Evolutionary conservation across 1,140 invertebrate species (phyloP).

Genomic region (Holotrichia oblita): DNA sequence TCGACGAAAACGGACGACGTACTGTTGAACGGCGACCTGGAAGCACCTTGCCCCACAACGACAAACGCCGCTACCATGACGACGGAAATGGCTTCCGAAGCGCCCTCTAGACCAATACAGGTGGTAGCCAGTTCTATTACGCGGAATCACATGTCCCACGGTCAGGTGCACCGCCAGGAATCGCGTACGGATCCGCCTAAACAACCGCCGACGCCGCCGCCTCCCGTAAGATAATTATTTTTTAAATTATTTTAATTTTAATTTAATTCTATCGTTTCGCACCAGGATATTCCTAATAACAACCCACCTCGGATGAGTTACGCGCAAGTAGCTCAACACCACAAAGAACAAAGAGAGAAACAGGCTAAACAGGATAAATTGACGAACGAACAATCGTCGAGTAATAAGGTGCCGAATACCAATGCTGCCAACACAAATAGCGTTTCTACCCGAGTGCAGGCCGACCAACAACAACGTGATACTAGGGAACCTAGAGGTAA

Average conservation of each 20-base stretch:
- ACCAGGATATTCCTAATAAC: slow-evolving; percentile 43
- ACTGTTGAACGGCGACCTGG: slow-evolving; percentile 56
- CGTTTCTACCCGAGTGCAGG: slow-evolving; percentile 36
- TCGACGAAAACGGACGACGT: slow-evolving; percentile 65
- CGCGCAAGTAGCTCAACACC: slow-evolving; percentile 84
- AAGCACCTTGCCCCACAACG: slow-evolving; percentile 58
- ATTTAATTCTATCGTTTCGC: background rate
- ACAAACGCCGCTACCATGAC: slow-evolving; percentile 63
- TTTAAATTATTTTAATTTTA: background rate
- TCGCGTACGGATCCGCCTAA: slow-evolving; percentile 45
- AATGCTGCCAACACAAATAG: slow-evolving; percentile 39
- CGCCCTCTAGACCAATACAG: slow-evolving; percentile 41
- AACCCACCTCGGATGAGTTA: slow-evolving; percentile 77
- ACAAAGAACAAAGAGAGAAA: slow-evolving; percentile 70
- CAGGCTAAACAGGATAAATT: slow-evolving; percentile 61
- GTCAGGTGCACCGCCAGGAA: slow-evolving; percentile 48
- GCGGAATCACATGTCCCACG: slow-evolving; percentile 37
- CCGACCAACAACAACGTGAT: slow-evolving; percentile 43
- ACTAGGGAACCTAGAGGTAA: slow-evolving; percentile 45
- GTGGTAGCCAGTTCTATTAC: slow-evolving; percentile 40
- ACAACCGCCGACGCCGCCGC: slow-evolving; percentile 50
- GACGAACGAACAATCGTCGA: slow-evolving; percentile 47
- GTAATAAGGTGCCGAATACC: slow-evolving; percentile 39
- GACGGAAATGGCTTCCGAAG: slow-evolving; percentile 53
- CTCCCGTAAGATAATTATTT: slow-evolving; percentile 28